phyloP scores from a whole-genome alignment of 2,797 vertebrate species.

The Cetoscarus ocellatus region DNA sequence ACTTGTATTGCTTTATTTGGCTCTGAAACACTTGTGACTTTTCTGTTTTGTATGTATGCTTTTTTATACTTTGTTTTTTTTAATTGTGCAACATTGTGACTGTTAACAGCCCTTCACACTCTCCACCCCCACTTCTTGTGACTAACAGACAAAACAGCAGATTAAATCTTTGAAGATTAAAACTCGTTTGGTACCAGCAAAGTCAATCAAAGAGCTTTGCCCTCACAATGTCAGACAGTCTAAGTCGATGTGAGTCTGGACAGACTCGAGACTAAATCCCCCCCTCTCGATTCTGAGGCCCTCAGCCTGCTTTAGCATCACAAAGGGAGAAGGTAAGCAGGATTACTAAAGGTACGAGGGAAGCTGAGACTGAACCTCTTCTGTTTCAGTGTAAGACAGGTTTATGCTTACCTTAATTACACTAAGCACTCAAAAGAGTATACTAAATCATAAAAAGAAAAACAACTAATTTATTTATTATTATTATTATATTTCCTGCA shows the following conservation, averaged over 20 bases:
- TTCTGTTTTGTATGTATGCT: slow-evolving; percentile 59
- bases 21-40: slow-evolving; percentile 52
- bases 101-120: slow-evolving; percentile 62
- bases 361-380: slow-evolving; percentile 56
- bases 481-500: slow-evolving; percentile 37
- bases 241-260: slow-evolving; percentile 78
- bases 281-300: slow-evolving; percentile 57
- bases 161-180: slow-evolving; percentile 86
- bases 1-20: slow-evolving; percentile 70
- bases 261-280: slow-evolving; percentile 73
- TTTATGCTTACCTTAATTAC: slow-evolving; percentile 28
- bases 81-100: slow-evolving; percentile 65
- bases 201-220: slow-evolving; percentile 81
- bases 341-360: slow-evolving; percentile 63
- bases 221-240: slow-evolving; percentile 79
- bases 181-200: slow-evolving; percentile 76
- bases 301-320: slow-evolving; percentile 47
- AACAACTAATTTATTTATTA: slow-evolving; percentile 64
- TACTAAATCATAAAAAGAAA: slow-evolving; percentile 33
- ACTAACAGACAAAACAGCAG: slow-evolving; percentile 81
- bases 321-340: slow-evolving; percentile 59
- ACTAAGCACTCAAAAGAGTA: slow-evolving; percentile 35
- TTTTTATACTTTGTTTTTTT: slow-evolving; percentile 59
- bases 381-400: slow-evolving; percentile 33
- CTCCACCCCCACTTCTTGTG: slow-evolving; percentile 63